Base-by-base conservation (phyloP, 2,888 invertebrate genomes). In the Lutraria lutraria region DNA sequence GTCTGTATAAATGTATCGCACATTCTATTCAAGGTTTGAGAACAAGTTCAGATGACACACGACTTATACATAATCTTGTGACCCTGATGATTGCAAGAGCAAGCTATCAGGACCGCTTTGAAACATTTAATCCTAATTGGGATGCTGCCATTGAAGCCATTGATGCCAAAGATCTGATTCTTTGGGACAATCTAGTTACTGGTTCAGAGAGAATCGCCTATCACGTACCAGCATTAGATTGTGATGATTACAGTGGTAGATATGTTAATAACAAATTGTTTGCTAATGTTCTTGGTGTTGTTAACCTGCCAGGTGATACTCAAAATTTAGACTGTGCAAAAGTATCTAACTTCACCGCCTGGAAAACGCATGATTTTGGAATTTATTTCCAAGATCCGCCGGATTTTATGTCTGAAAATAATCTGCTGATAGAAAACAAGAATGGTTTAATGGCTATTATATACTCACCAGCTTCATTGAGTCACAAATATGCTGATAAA, bases 361-460 rank as follows among this genome's bases (percentile, higher is more conserved):
- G 94, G 93, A 95, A 94, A 85, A 93, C 89, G 84, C 91, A 88
- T 53, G 95, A 96, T 82, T 95, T 89, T 89, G 96, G 96, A 1
- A 76, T 96, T 10, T 96, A 95, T 85, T 92, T 93, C 79, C 88
- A 94, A 29, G 89, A 89, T 52, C 4, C 13, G 0, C 29, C 34
- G 4, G 84, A 81, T 34, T 86, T 93, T 12, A 76, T 93, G 12
- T 29, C 95, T 6, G 90, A 89, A 0, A 86, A 94, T 25, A 88
- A 93, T 56, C 85, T 93, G 13, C 81, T 95, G 0, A 93, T 95
- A 10, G 96, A 96, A 81, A 96, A 95, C 88, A 86, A 84, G 2
- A 92, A 96, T 10, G 95, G 95, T 15, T 68, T 95, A 15, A 93
- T 94, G 80, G 89, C 95, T 0, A 91, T 95, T 34, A 34, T 76